Conservation (phyloP, 2,888 invertebrate genomes). For the Netelia inedita region DNA sequence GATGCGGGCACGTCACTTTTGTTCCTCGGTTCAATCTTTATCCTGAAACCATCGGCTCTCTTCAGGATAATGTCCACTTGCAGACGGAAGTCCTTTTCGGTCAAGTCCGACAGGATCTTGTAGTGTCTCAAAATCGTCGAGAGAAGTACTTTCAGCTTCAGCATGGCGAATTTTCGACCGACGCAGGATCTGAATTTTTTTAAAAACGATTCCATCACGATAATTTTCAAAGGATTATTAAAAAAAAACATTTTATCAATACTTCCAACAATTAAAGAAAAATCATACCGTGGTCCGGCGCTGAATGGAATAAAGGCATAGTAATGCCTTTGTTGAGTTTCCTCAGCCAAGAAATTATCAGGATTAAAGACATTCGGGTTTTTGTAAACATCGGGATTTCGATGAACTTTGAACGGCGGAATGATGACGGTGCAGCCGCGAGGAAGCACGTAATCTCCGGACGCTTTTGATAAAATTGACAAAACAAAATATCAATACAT, state of each 20-base stretch:
- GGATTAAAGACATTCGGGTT: constrained; percentile 93
- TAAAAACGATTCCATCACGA: no score
- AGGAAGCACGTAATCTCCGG: constrained; percentile 89
- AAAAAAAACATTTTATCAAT: background rate
- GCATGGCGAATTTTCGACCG: constrained; percentile 93
- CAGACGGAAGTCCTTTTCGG: constrained; percentile 90
- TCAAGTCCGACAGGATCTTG: constrained; percentile 89
- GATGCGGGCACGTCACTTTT: constrained; percentile 32
- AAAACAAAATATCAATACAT: constrained; percentile 51
- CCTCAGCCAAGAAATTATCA: constrained; percentile 94
- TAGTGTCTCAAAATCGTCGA: constrained; percentile 92
- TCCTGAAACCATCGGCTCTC: constrained; percentile 91
- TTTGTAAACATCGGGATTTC: constrained; percentile 90
- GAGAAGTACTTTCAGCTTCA: constrained; percentile 92
- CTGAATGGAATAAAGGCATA: constrained; percentile 94
- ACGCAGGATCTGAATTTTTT: constrained; percentile 86
- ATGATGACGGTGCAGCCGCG: constrained; percentile 90
- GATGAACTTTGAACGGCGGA: constrained; percentile 90
- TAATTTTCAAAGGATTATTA: background rate
- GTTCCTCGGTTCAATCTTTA: constrained; percentile 90
- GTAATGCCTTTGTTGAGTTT: constrained; percentile 91
- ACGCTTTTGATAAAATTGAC: constrained; percentile 84
- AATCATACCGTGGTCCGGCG: constrained; percentile 89
- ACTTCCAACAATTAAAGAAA: constrained; percentile 1
- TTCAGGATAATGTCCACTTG: constrained; percentile 93